Evolutionary conservation across 2,113 vertebrate species (phyloP).

Genomic region (Perccottus glenii): DNA sequence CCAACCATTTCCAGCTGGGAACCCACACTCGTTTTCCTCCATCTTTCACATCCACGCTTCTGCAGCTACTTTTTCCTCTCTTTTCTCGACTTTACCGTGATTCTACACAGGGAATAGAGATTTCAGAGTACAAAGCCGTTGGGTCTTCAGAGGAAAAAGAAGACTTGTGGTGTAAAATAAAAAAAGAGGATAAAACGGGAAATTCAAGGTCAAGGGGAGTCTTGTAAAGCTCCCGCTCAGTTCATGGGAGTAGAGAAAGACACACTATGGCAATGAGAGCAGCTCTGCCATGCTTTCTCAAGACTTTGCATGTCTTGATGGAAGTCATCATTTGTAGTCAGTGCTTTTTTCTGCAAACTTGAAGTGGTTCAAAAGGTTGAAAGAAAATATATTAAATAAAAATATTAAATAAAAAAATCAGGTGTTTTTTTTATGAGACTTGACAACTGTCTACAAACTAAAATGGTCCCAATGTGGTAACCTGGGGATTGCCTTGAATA

Average conservation of each 20-base stretch:
- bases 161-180: slow-evolving; percentile 23
- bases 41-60: slow-evolving; percentile 12
- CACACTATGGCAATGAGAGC: slow-evolving; percentile 44
- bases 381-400: background rate
- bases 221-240: slow-evolving; percentile 43
- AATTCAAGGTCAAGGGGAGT: slow-evolving; percentile 61
- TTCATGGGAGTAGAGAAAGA: slow-evolving; percentile 37
- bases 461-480: no score
- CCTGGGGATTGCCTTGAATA: no score
- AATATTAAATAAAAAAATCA: no score
- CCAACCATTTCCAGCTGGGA: slow-evolving; percentile 25
- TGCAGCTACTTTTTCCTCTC: background rate
- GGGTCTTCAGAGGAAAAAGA: slow-evolving; percentile 42
- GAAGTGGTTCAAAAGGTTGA: background rate
- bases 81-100: slow-evolving; percentile 1
- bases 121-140: slow-evolving; percentile 60
- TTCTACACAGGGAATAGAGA: slow-evolving; percentile 35
- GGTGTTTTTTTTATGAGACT: no score
- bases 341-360: background rate
- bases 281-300: slow-evolving; percentile 45
- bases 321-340: slow-evolving; percentile 18
- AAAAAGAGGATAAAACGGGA: slow-evolving; percentile 45
- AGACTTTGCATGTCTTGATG: slow-evolving; percentile 43
- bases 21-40: slow-evolving; percentile 4
- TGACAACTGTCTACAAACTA: no score